Evolutionary conservation across 2,797 vertebrate species (phyloP), one percentile per base, ranked within the genome.

Genomic region (Paguma larvata): DNA sequence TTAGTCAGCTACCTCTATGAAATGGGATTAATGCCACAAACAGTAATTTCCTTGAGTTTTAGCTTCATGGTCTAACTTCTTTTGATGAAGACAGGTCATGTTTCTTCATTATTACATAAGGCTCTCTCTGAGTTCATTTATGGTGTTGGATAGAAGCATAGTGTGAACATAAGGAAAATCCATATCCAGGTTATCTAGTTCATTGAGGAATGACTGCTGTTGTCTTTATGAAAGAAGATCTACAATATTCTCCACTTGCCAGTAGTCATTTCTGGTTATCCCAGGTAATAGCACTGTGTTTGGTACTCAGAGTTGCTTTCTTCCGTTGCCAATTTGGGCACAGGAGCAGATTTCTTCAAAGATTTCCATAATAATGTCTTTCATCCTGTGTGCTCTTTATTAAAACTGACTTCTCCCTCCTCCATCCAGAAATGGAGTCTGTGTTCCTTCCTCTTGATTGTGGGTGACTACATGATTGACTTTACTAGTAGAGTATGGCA

Each of bases 291-390:
- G 48, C 16, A 38, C 27, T 95, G 15, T 68, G 25, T 62, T 93
- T 95, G 16, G 27, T 93, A 78, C 32, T 78, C 53, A 85, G 15
- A 59, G 32, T 93, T 62, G 59, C 27, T 95, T 78, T 89, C 38
- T 34, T 4, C 23, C 23, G 13, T 48, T 84, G 19, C 32, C 5
- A 2, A 19, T n/a, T 53, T 75, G 19, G 41, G 4, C 44, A 63
- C 53, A 25, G 6, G 21, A 78, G 15, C 13, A 62, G 19, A 46
- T 63, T 84, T 82, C 83, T 91, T 78, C 63, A 77, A 21, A 62
- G 13, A 70, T 75, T 19, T 32, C 5, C 67, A 56, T n/a, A 70
- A 91, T 11, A 70, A n/a, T 72, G 38, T 70, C 32, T 70, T 63
- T n/a, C 46, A 48, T 68, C 11, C 48, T 78, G 6, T 75, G 25